Base-by-base conservation (phyloP, 2,888 invertebrate species). In the Pachycephus smyrnensis region DNA sequence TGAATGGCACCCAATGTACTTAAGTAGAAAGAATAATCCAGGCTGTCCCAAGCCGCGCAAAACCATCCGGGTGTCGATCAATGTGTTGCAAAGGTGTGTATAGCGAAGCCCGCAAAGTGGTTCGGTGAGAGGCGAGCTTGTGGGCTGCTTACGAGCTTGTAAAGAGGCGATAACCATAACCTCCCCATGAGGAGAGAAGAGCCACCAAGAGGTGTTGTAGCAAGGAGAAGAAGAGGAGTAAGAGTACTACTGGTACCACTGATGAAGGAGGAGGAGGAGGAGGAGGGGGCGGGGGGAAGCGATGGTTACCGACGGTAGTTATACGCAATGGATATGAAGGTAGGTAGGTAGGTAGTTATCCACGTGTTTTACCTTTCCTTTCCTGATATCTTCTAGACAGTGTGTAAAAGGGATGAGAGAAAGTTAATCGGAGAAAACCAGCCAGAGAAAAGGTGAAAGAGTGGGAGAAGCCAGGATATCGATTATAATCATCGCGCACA, bases 151-250 rank as follows among this genome's bases (percentile, higher is more conserved):
- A 90, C 86, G 88, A 90, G 89, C 88, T 89, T 88, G 88, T 88
- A 89, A 90, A 90, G 90, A 89, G 88, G 87, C 88, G 89, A 89
- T 89, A 89, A 89, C 88, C 90, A 86, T 90, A 90, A 89, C 88
- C 87, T 85, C 79, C 83, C 80, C 30, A 15, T 33, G 30, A 12
- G 74, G 12, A 40, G 33, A 68, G 71, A 68, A 68, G 74, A 12
- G 55, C 77, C 12, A 68, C 30, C 35, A 30, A 35, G 68, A 32
- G 68, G 68, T 12, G 68, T 71, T 15, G 73, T 15, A 36, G 75
- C 32, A 40, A 12, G 79, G 68, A 12, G 37, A 68, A 11, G 23
- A 31, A n/a, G 68, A 35, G n/a, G 35, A 31, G 15, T 35, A 32
- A 30, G 71, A 69, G 71, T 33, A 35, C 33, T 37, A 75, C 12